Evolutionary conservation across 2,797 vertebrate species (phyloP).

Genomic region (Manis pentadactyla): DNA sequence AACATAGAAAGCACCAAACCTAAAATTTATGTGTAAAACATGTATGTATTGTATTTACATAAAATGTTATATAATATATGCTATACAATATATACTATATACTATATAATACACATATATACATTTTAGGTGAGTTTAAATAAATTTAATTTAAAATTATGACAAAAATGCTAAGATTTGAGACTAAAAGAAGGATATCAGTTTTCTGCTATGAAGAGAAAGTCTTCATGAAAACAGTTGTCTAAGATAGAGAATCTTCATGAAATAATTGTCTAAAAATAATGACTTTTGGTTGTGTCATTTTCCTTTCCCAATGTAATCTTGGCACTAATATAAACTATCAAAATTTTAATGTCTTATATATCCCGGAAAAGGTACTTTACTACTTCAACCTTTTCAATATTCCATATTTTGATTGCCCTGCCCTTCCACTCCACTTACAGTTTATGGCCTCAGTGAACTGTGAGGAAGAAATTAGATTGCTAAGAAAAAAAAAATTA

Average conservation of each 20-base stretch:
- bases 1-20: not conserved
- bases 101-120: not conserved
- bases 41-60: not conserved
- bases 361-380: conserved; percentile 76
- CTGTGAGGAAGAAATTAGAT: conserved; percentile 25
- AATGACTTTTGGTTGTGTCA: conserved; percentile 31
- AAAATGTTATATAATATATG: not conserved
- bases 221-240: too few relatives aligned
- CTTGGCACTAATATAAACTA: conserved; percentile 70
- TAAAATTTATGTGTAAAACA: not conserved
- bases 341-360: conserved; percentile 75
- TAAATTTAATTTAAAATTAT: conserved; percentile 19
- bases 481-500: not conserved
- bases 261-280: conserved; percentile 32
- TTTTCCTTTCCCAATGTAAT: conserved; percentile 66
- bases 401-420: conserved; percentile 71
- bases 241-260: not conserved
- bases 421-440: conserved; percentile 65
- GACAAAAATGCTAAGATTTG: not conserved
- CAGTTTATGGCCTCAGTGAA: conserved; percentile 75
- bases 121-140: not conserved
- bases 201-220: not conserved
- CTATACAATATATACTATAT: not conserved
- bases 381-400: conserved; percentile 81
- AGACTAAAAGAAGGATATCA: not conserved